These are phyloP conservation scores for Karalla daura DNA, from an alignment of 2,797 vertebrate species.

Conservation along the genomic window DNA sequence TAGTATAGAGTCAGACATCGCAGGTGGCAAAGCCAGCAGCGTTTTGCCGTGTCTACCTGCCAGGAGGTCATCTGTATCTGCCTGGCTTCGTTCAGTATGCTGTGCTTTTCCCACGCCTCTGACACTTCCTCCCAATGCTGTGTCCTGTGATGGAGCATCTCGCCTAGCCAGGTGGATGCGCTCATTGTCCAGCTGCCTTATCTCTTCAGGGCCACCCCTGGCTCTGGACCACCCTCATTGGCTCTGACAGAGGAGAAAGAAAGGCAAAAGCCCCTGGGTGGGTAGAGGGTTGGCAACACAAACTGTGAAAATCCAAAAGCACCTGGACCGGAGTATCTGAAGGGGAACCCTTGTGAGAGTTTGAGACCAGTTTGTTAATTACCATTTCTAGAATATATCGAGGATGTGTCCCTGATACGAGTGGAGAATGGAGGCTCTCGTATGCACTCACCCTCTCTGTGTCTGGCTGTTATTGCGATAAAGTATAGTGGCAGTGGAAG, in stretches of 20 bases:
- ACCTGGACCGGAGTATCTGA: conserved; percentile 39
- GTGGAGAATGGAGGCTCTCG: conserved; percentile 12
- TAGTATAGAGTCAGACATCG: conserved; percentile 39
- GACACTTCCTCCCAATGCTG: conserved; percentile 65
- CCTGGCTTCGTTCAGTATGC: conserved; percentile 54
- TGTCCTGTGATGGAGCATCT: conserved; percentile 69
- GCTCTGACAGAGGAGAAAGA: conserved; percentile 61
- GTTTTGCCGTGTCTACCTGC: conserved; percentile 19
- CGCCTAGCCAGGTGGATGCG: conserved; percentile 62
- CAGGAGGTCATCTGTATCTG: conserved; percentile 54
- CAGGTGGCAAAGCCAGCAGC: conserved; percentile 23
- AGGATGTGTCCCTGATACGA: conserved; percentile 32
- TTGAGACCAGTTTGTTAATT: conserved; percentile 47
- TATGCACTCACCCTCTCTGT: neutral
- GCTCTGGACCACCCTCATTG: conserved; percentile 70
- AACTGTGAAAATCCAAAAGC: conserved; percentile 34
- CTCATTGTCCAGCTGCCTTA: conserved; percentile 77
- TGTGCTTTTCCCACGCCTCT: conserved; percentile 50
- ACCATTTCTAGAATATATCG: conserved; percentile 34
- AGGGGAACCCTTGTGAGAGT: conserved; percentile 36
- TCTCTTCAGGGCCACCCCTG: conserved; percentile 72
- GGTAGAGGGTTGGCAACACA: conserved; percentile 37
- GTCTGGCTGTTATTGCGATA: neutral
- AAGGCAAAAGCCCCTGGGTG: conserved; percentile 38
- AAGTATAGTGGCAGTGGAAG: conserved; percentile 19